These are phyloP conservation scores for Phylloscopus trochiloides DNA, from an alignment of 2,113 vertebrate genomes.

Conservation along the genomic window DNA sequence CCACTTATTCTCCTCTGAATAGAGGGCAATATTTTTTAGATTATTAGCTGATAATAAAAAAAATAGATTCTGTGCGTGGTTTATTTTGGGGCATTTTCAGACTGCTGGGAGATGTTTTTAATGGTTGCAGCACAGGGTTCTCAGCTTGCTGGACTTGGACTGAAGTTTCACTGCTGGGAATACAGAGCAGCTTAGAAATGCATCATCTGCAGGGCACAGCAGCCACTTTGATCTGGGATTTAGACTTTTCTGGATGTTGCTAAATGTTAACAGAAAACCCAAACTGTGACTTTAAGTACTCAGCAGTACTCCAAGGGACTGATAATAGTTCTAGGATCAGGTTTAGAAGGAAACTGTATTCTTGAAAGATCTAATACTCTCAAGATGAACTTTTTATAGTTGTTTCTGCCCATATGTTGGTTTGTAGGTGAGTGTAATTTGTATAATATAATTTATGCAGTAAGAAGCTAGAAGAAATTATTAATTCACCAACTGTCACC, in stretches of 20 bases:
- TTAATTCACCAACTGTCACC: slow-evolving; percentile 17
- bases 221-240: not conserved
- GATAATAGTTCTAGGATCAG: not conserved
- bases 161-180: not conserved
- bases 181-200: not conserved
- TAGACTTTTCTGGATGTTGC: not conserved
- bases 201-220: not conserved
- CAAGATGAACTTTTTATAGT: not conserved
- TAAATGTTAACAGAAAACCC: not conserved
- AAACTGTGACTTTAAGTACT: not conserved
- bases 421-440: not conserved
- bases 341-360: not conserved
- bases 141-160: not conserved
- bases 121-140: not conserved
- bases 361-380: not conserved
- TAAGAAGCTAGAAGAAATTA: not conserved
- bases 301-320: not conserved
- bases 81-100: not conserved
- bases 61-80: not conserved
- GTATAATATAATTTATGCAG: not conserved
- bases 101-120: not conserved
- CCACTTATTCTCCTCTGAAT: not conserved
- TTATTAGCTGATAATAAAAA: not conserved
- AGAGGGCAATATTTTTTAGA: not conserved
- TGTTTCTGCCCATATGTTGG: not conserved